These are phyloP conservation scores for Drosophila nigromelanica DNA, from an alignment of 1,140 invertebrate species.

Conservation along the genomic window DNA sequence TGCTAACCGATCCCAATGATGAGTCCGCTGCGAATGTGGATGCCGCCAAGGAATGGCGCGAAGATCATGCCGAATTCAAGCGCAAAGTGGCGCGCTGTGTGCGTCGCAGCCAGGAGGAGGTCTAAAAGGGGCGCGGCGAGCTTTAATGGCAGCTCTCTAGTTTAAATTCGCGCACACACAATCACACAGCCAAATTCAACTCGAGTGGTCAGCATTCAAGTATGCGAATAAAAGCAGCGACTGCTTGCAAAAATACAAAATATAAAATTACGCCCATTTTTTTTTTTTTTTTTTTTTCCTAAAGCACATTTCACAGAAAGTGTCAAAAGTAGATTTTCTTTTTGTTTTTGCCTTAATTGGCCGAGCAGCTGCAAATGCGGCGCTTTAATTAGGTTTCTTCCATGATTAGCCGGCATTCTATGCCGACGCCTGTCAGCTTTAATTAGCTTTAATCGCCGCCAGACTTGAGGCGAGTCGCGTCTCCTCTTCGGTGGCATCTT, in stretches of 20 bases:
- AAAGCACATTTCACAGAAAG: slow-evolving; percentile 21
- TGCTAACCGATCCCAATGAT: slow-evolving; percentile 99
- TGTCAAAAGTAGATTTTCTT: slow-evolving; percentile 6
- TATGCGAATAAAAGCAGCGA: slow-evolving; percentile 54
- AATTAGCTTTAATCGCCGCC: slow-evolving; percentile 63
- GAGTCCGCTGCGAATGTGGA: slow-evolving; percentile 99
- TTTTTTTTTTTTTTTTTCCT: neutral
- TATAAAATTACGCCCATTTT: neutral
- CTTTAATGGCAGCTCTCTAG: slow-evolving; percentile 3
- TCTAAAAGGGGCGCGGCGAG: slow-evolving; percentile 21
- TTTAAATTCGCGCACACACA: neutral
- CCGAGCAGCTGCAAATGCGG: slow-evolving; percentile 31
- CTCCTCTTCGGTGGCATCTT: slow-evolving; percentile 10
- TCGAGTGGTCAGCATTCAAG: slow-evolving; percentile 29
- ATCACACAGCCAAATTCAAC: neutral
- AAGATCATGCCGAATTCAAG: slow-evolving; percentile 98
- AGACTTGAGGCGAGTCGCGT: slow-evolving; percentile 24
- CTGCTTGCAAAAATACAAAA: slow-evolving; percentile 33
- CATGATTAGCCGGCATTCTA: slow-evolving; percentile 49
- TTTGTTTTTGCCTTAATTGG: slow-evolving; percentile 28
- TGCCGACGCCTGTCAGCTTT: slow-evolving; percentile 58
- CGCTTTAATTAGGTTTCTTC: slow-evolving; percentile 50
- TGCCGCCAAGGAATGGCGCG: slow-evolving; percentile 90
- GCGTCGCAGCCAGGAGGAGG: slow-evolving; percentile 88
- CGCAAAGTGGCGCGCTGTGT: slow-evolving; percentile 98